Base-by-base conservation (phyloP, 2,888 invertebrate genomes). In the Nesidiocoris tenuis region DNA sequence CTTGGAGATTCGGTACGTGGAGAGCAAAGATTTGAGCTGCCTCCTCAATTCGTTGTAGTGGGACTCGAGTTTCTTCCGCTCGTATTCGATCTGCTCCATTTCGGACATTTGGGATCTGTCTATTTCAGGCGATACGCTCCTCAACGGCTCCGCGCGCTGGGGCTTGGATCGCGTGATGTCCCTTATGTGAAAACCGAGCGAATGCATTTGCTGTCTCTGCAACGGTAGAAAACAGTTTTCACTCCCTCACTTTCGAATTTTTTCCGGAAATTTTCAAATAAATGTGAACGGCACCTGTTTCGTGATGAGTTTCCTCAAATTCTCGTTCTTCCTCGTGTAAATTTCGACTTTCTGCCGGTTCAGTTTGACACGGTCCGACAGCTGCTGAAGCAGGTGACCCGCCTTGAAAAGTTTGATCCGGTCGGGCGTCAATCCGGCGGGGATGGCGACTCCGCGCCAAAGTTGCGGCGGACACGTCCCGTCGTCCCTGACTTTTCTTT, bases 321-420 rank as follows among this genome's bases (percentile, higher is more conserved):
- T 63, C 2, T 54, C 54, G 21, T 72, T 72, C 17, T 72, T 72
- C 39, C 61, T 72, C 7, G 19, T n/a, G 21, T 61, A 72, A n/a
- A 72, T 19, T 1, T 61, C 61, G 19, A 72, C 72, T 39, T 72
- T 72, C n/a, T 63, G 61, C 18, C 63, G 22, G 54, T 72, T 72
- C 17, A 61, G n/a, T 39, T 72, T 72, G 3, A 72, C 72, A 18
- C 23, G 61, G 5, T 72, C 72, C 5, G 54, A 39, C 54, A 72
- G 21, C 54, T 39, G 1, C 2, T 61, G 54, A 12, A 72, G 63
- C 61, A 72, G 22, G 21, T 72, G 61, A 1, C 18, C 19, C 16
- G 61, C 22, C 61, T 72, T 72, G 63, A 72, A 72, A 5, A 18
- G 61, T 1, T 72, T 17, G 1, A 72, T 18, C 25, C 61, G 21